Evolutionary conservation across 2,113 vertebrate genomes (phyloP).

Genomic region (Platichthys flesus): DNA sequence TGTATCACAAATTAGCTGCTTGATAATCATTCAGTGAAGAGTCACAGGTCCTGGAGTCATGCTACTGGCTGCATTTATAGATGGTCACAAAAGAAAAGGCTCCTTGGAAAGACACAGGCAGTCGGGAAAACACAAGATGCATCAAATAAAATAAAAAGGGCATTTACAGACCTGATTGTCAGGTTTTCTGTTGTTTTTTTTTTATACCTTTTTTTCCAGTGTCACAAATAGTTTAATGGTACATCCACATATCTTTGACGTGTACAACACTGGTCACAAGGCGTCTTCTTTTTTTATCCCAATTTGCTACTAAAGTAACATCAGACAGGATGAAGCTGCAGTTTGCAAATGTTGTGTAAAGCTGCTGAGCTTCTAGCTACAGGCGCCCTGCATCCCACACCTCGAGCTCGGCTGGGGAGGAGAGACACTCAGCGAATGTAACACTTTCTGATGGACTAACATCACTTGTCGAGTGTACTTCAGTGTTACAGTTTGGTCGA

Average conservation of each 20-base stretch:
- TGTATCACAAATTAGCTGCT: conserved; percentile 37
- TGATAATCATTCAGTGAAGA: conserved; percentile 24
- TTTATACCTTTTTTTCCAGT: background rate
- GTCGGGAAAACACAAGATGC: background rate
- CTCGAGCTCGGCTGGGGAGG: conserved; percentile 34
- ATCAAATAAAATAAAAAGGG: conserved; percentile 1
- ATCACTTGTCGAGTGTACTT: background rate
- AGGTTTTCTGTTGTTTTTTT: conserved; percentile 30
- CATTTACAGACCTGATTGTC: conserved; percentile 63
- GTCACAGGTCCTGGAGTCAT: conserved; percentile 35
- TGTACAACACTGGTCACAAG: too few relatives aligned
- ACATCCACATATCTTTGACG: background rate
- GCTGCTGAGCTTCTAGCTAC: conserved; percentile 11
- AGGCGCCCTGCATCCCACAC: conserved; percentile 29
- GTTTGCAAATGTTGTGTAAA: background rate
- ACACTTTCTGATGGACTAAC: conserved; percentile 33
- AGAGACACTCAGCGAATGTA: conserved; percentile 35
- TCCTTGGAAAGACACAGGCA: background rate
- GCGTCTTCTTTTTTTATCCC: background rate
- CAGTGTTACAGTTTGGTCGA: too few relatives aligned
- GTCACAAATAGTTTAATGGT: background rate
- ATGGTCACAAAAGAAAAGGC: conserved; percentile 16
- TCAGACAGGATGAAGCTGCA: background rate
- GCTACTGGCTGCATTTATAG: conserved; percentile 6
- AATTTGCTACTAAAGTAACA: background rate